Evolutionary conservation across 1,140 invertebrate genomes (phyloP).

Genomic region (Drosophila ambigua): DNA sequence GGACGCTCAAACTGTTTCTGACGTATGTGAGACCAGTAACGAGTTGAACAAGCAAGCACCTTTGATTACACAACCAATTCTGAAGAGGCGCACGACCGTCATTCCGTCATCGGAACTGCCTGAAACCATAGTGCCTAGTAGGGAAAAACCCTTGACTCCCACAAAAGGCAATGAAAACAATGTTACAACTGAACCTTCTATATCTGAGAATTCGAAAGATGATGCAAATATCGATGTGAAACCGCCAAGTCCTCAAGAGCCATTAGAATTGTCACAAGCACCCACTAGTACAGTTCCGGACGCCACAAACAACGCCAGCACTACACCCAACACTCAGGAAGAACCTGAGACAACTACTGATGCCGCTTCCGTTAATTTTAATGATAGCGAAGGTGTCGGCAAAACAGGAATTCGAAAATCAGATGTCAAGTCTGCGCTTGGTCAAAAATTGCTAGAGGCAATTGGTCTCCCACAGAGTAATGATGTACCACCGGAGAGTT

Average conservation of each 20-base stretch:
- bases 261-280: slow-evolving; percentile 43
- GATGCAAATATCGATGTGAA: neutral
- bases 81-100: slow-evolving; percentile 67
- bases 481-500: slow-evolving; percentile 48
- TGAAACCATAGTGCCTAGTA: neutral
- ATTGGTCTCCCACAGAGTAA: slow-evolving; percentile 69
- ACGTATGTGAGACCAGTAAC: neutral
- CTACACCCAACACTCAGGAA: neutral
- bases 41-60: slow-evolving; percentile 19
- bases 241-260: neutral
- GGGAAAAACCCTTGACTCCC: neutral
- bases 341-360: slow-evolving; percentile 11
- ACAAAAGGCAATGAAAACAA: slow-evolving; percentile 2
- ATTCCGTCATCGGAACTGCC: slow-evolving; percentile 35
- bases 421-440: slow-evolving; percentile 64
- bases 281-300: slow-evolving; percentile 65
- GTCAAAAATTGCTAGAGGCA: slow-evolving; percentile 75
- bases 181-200: neutral
- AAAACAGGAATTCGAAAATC: slow-evolving; percentile 40
- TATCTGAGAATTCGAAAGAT: neutral
- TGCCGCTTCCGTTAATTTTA: neutral
- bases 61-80: slow-evolving; percentile 56
- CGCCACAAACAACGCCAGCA: neutral
- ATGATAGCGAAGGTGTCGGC: neutral
- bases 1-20: neutral